These are phyloP conservation scores for Alcedo quadribrachys DNA, from an alignment of 2,797 vertebrate genomes.

Conservation along the genomic window DNA sequence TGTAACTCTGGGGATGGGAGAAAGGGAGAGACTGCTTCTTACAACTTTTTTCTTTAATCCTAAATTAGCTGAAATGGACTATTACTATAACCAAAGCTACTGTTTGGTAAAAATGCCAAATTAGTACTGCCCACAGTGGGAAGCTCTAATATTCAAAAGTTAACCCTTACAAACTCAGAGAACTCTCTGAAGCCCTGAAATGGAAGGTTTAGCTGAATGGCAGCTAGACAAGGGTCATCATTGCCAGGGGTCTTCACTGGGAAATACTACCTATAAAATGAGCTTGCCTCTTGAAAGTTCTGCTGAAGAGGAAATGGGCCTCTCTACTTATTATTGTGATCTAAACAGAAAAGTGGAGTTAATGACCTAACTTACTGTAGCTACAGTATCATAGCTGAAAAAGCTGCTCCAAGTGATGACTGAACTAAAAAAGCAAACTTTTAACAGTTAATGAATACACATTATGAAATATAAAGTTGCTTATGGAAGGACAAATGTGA, in stretches of 20 bases:
- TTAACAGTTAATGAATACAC: not conserved
- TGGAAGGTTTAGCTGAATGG: not conserved
- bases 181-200: not conserved
- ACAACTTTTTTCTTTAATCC: not conserved
- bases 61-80: not conserved
- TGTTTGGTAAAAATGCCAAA: not conserved
- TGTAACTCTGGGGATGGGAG: fast-evolving
- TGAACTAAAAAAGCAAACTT: not conserved
- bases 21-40: not conserved
- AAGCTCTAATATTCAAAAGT: not conserved
- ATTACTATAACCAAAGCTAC: not conserved
- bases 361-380: not conserved
- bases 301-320: not conserved
- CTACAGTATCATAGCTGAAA: not conserved
- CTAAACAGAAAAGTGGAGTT: not conserved
- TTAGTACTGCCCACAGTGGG: not conserved
- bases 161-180: not conserved
- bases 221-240: not conserved
- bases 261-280: not conserved
- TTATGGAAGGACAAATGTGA: not conserved
- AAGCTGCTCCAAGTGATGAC: not conserved
- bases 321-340: not conserved
- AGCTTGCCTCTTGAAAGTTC: not conserved
- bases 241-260: not conserved
- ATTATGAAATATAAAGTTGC: not conserved